Evolutionary conservation across 2,797 vertebrate species (phyloP), one percentile per base, ranked within the genome.

Genomic region (Anableps anableps): DNA sequence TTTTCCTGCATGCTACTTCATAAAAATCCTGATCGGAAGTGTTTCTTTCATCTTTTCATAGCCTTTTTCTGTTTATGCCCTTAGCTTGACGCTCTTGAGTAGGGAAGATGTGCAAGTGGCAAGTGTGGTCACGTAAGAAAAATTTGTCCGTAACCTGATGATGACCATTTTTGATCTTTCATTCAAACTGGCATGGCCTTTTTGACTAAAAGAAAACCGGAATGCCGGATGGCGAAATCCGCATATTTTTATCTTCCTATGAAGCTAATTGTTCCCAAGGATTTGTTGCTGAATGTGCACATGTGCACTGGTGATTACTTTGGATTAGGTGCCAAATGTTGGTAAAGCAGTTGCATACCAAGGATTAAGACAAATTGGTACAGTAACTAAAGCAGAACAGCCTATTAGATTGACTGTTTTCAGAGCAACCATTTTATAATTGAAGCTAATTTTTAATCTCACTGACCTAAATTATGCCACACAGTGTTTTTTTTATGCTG

Each of bases 361-460:
- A 55, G 16, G 29, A 58, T 36, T 51, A 19, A 55, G 29, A 66
- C n/a, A 38, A 60, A 78, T 55, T 11, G 13, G 36, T 79, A 75
- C 74, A 60, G 78, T 80, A 85, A 80, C 73, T 31, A 29, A 87
- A 75, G 76, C 80, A 78, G 82, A 38, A 2, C 66, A 1, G 79
- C 75, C 72, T 71, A 73, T 55, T 72, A 50, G 70, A 87, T 83
- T 55, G 75, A 51, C 80, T 79, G 76, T 86, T 82, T 84, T 83
- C 62, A 84, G 81, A 79, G 78, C 60, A 83, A 73, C 78, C 89
- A 83, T 93, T 62, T 83, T 78, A 89, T 84, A 88, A 87, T 89
- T 86, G 36, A 88, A 80, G 64, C 34, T 76, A 70, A 38, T 16
- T 75, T 85, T 89, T 70, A 84, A 79, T 72, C 82, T 47, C 21